These are phyloP conservation scores for Menidia menidia DNA, from an alignment of 2,797 vertebrate species.

Conservation along the genomic window DNA sequence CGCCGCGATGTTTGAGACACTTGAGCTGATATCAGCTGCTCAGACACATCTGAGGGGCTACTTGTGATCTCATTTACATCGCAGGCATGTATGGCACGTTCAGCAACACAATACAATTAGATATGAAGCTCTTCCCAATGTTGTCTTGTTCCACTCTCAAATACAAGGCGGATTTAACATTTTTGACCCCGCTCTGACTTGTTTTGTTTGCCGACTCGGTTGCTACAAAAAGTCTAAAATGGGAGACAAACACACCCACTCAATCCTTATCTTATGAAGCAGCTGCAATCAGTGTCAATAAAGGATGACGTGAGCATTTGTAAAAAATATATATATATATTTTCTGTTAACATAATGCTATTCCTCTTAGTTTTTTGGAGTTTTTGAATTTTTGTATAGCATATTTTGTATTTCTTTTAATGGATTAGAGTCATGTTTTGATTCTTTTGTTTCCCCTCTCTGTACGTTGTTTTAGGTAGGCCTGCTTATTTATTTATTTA, in stretches of 20 bases:
- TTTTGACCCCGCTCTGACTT: conserved; percentile 1
- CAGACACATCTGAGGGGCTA: conserved; percentile 36
- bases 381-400: too few relatives aligned
- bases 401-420: too few relatives aligned
- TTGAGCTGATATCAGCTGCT: conserved; percentile 32
- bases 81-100: not conserved
- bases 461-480: too few relatives aligned
- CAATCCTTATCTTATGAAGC: not conserved
- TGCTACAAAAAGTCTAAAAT: not conserved
- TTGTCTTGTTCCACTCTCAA: not conserved
- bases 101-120: not conserved
- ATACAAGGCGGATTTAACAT: not conserved
- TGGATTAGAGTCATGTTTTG: too few relatives aligned
- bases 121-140: not conserved
- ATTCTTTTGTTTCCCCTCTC: too few relatives aligned
- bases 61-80: conserved; percentile 8
- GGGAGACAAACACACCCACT: not conserved
- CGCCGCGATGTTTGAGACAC: conserved; percentile 25
- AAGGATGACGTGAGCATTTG: too few relatives aligned
- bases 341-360: too few relatives aligned
- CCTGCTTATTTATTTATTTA: too few relatives aligned
- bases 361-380: too few relatives aligned
- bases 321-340: too few relatives aligned
- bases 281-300: too few relatives aligned
- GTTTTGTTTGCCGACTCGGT: not conserved